Percentiles rank a stretch among this genome's conserved stretches.
phyloP scores from a whole-genome alignment of 30 jellyfish, hydroid and myxozoan species.

The Hydractinia symbiolongicarpus region DNA sequence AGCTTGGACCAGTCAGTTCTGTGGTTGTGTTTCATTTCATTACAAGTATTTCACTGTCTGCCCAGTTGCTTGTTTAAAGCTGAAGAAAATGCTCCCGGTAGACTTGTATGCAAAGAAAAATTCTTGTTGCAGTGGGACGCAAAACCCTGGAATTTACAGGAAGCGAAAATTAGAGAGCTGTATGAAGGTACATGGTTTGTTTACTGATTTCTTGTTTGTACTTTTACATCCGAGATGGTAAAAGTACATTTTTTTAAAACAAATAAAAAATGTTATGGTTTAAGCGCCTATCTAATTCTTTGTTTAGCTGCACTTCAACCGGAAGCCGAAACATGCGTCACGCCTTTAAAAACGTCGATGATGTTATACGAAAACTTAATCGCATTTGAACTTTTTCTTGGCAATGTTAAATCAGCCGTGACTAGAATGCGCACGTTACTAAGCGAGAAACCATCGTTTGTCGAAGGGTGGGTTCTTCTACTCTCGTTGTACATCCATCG shows the following conservation, averaged over 20 bases:
- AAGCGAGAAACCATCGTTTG: slow-evolving; percentile 24
- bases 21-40: slow-evolving; percentile 58
- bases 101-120: slow-evolving; percentile 36
- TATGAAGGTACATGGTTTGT: slow-evolving; percentile 34
- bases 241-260: no score
- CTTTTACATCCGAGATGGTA: background rate
- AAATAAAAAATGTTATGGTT: no score
- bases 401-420: slow-evolving; percentile 6
- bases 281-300: background rate
- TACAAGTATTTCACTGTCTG: slow-evolving; percentile 29
- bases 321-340: background rate
- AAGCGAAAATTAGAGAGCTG: slow-evolving; percentile 19
- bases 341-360: background rate
- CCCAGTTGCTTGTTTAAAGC: slow-evolving; percentile 47
- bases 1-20: slow-evolving; percentile 39
- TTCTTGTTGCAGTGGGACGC: slow-evolving; percentile 36
- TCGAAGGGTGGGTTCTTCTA: slow-evolving; percentile 34
- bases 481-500: slow-evolving; percentile 10
- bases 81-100: slow-evolving; percentile 50
- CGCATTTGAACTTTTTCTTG: slow-evolving; percentile 27
- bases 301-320: slow-evolving; percentile 23
- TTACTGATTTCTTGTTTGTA: background rate
- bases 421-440: slow-evolving; percentile 8
- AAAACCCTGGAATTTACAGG: background rate
- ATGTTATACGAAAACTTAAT: slow-evolving; percentile 31